These are phyloP conservation scores for Chloroceryle inda DNA, from an alignment of 2,797 vertebrate species.

Conservation along the genomic window DNA sequence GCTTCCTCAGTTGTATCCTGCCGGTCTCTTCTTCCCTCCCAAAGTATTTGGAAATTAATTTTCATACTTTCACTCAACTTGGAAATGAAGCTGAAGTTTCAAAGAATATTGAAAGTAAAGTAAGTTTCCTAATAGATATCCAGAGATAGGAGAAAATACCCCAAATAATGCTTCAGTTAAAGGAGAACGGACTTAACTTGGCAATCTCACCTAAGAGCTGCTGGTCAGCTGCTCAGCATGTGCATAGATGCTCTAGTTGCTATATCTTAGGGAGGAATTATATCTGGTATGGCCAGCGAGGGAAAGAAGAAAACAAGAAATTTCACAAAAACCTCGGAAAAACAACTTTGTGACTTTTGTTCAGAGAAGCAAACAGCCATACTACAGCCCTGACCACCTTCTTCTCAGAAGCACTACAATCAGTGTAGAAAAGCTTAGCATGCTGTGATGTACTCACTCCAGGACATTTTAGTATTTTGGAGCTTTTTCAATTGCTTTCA, in stretches of 20 bases:
- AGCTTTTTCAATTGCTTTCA: not conserved
- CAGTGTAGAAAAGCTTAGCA: not conserved
- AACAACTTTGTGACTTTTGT: not conserved
- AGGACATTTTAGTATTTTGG: not conserved
- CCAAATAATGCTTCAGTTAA: not conserved
- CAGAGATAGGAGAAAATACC: not conserved
- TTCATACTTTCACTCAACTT: not conserved
- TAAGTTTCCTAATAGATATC: not conserved
- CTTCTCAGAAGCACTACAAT: not conserved
- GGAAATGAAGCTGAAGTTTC: not conserved
- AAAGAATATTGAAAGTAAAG: not conserved
- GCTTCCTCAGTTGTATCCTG: not conserved
- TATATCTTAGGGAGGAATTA: not conserved
- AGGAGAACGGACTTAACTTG: accelerated
- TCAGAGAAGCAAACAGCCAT: not conserved
- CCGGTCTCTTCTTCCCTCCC: not conserved
- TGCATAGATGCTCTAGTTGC: not conserved
- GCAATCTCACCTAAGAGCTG: not conserved
- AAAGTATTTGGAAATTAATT: not conserved
- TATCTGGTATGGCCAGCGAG: not conserved
- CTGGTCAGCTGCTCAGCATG: not conserved
- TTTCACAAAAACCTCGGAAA: not conserved
- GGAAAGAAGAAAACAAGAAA: not conserved
- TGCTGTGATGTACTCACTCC: not conserved
- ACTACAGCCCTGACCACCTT: accelerated